phyloP scores from a whole-genome alignment of 2,797 vertebrate genomes.

The Sebastes matsubarae region DNA sequence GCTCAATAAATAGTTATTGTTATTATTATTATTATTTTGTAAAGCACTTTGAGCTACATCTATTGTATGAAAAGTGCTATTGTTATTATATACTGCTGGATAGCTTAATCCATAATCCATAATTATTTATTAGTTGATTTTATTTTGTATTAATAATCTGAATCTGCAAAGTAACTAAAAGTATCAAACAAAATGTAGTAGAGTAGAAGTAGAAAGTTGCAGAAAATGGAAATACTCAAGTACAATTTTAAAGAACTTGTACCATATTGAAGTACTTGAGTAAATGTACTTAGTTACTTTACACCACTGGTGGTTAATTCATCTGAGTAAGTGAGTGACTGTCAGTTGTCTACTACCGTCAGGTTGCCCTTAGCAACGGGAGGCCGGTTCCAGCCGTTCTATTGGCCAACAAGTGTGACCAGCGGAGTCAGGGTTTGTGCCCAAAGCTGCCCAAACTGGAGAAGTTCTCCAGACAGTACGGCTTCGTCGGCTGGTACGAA shows the following conservation, averaged over 20 bases:
- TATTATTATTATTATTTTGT: too few relatives aligned
- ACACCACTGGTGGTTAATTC: too few relatives aligned
- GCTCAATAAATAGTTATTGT: too few relatives aligned
- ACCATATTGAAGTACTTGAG: background rate
- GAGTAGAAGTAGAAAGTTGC: background rate
- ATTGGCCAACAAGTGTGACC: slow-evolving; percentile 86
- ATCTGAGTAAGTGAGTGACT: background rate
- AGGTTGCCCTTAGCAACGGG: slow-evolving; percentile 82
- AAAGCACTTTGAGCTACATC: too few relatives aligned
- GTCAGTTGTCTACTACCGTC: background rate
- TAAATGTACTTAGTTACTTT: background rate
- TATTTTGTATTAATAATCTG: background rate
- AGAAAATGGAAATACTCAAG: background rate
- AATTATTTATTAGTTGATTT: too few relatives aligned
- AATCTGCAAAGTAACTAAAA: background rate
- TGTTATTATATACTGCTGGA: too few relatives aligned
- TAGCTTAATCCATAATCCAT: too few relatives aligned
- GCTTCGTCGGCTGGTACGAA: slow-evolving; percentile 84
- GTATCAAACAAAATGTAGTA: background rate
- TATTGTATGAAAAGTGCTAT: too few relatives aligned
- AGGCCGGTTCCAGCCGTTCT: slow-evolving; percentile 81
- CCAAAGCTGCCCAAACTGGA: slow-evolving; percentile 83
- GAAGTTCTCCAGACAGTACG: slow-evolving; percentile 78
- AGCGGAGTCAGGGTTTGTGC: slow-evolving; percentile 73
- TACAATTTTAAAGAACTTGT: background rate